Evolutionary conservation across 2,888 invertebrate genomes (phyloP), one percentile per base, ranked within the genome.

Genomic region (Lucinisca nassula): DNA sequence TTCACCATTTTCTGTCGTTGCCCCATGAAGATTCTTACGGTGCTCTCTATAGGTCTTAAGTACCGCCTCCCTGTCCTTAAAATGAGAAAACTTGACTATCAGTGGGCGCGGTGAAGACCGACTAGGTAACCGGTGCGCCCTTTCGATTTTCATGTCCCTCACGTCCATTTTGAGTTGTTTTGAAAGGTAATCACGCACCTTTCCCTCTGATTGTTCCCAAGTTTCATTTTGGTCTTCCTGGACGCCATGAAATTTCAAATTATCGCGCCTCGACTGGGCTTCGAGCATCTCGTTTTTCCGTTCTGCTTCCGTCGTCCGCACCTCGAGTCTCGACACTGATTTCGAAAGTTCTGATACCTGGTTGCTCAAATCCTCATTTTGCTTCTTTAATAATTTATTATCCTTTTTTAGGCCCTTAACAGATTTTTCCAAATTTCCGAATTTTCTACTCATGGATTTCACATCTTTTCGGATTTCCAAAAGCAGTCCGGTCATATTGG

Each of bases 41-140:
- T 73, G 10, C 24, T 73, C 38, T 37, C 73, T 35, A n/a, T 12
- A 73, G 4, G 73, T 2, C 21, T 73, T 73, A 6, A 40, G n/a
- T 4, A 37, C 40, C 6, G 4, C 37, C 4, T 73, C 40, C 37
- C 40, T 37, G 38, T 73, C 73, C 38, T 37, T 73, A 40, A 37
- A 73, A n/a, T 40, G 21, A 40, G 73, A 40, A 30, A 40, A 73
- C n/a, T 73, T 73, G 4, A 40, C 73, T 6, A 73, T 73, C 3
- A 73, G 4, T n/a, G 73, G 73, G 3, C 37, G 73, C 3, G 73
- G 73, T 37, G 73, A 73, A 27, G 3, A 37, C 24, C 73, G 6
- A 73, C 73, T 73, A 21, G 10, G 73, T 24, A 73, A 6, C 10
- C 73, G 37, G 27, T 73, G 73, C 6, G 73, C 73, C n/a, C 73